Percentiles rank a stretch among this genome's conserved stretches.
Conservation (phyloP, 2,797 vertebrate genomes). For the Erethizon dorsatum region DNA sequence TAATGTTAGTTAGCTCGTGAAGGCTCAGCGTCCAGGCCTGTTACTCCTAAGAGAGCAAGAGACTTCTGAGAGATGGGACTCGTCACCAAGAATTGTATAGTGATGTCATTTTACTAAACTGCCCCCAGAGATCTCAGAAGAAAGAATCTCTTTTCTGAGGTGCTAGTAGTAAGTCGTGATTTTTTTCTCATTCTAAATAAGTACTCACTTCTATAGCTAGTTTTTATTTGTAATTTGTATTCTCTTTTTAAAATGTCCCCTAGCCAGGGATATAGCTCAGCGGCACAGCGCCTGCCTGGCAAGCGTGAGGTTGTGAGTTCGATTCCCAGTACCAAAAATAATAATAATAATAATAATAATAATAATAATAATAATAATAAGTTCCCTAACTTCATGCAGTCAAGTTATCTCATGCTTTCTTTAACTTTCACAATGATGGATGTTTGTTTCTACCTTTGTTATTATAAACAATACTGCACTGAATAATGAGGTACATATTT, state of each 20-base stretch:
- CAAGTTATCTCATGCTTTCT: background rate
- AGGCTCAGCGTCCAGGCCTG: background rate
- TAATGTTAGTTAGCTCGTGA: background rate
- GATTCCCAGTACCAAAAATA: no score
- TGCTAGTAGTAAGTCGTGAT: background rate
- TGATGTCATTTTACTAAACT: background rate
- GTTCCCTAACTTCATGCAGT: background rate
- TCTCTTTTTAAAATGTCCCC: background rate
- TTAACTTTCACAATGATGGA: background rate
- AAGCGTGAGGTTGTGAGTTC: no score
- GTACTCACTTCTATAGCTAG: background rate
- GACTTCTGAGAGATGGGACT: background rate
- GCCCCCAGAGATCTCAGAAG: background rate
- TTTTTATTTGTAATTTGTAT: conserved; percentile 25
- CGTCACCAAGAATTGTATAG: background rate
- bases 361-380: no score
- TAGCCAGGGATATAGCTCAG: no score
- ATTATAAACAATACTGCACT: background rate
- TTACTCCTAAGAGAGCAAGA: background rate
- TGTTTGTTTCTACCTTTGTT: background rate
- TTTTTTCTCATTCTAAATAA: conserved; percentile 49
- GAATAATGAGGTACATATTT: background rate
- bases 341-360: no score
- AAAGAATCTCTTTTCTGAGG: background rate
- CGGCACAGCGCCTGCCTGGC: no score